phyloP scores from a whole-genome alignment of 2,888 invertebrate genomes.

The Apodemia zela region DNA sequence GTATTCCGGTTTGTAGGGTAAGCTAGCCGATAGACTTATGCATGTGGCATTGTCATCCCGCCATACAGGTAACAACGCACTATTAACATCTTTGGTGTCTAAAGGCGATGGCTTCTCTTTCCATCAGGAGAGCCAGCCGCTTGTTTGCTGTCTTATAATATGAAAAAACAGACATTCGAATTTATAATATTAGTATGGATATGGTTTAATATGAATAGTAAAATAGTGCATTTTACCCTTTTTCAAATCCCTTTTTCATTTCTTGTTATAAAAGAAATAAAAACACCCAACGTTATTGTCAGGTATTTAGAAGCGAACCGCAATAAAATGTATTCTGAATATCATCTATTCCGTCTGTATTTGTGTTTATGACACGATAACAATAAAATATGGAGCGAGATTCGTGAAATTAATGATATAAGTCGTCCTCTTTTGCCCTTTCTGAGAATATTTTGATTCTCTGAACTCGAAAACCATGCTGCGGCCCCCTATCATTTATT shows the following conservation, averaged over 20 bases:
- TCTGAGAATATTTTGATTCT: conserved; percentile 38
- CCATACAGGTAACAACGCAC: too few relatives aligned
- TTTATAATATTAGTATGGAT: too few relatives aligned
- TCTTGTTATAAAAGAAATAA: neutral
- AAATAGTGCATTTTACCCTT: too few relatives aligned
- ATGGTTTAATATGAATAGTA: too few relatives aligned
- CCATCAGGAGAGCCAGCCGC: too few relatives aligned
- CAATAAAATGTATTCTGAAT: conserved; percentile 15
- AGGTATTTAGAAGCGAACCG: neutral
- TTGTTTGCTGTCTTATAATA: too few relatives aligned
- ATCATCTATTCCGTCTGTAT: conserved; percentile 29
- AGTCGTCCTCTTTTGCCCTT: conserved; percentile 37
- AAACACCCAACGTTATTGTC: neutral
- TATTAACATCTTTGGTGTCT: too few relatives aligned
- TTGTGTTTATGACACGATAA: conserved; percentile 44
- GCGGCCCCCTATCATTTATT: conserved; percentile 23
- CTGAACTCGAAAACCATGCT: conserved; percentile 27
- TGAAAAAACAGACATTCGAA: too few relatives aligned
- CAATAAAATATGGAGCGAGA: conserved; percentile 67
- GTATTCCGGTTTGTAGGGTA: too few relatives aligned
- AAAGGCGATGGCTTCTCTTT: too few relatives aligned
- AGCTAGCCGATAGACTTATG: too few relatives aligned
- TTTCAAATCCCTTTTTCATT: neutral
- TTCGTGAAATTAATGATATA: conserved; percentile 50
- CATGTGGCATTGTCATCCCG: too few relatives aligned